Evolutionary conservation across 2,113 vertebrate genomes (phyloP), one percentile per base, ranked within the genome.

Genomic region (Cyanoderma ruficeps): DNA sequence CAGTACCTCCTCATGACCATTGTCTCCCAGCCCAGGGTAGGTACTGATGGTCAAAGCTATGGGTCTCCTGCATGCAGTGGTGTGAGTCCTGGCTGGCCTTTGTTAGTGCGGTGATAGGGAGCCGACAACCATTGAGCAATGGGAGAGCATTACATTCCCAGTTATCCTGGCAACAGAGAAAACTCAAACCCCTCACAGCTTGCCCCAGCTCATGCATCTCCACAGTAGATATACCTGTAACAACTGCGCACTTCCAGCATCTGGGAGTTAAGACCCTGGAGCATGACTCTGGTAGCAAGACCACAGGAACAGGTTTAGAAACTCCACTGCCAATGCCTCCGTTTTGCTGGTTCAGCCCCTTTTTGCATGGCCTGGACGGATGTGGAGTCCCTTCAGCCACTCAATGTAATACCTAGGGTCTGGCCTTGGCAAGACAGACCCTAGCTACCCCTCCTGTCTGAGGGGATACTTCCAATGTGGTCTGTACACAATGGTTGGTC

Each of bases 71-170:
- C 0, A 0, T 23, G 55, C 47, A 55, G 47, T 5, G 19, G 28
- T 1, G 19, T 3, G 44, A 50, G 35, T n/a, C 79, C 35, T 49
- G 44, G 18, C 79, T 1, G 14, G 44, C 18, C 18, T 39, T 22
- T 2, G 0, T 24, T 1, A n/a, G 11, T 2, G 28, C 0, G 5
- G 31, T 6, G 0, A 31, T 0, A 1, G n/a, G 57, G 19, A 44
- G 39, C 49, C 2, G 22, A 30, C 25, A 18, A 7, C 9, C 52
- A 15, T 1, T 0, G 1, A 28, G 17, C 59, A 49, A 24, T 46
- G 28, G 37, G 1, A 31, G 20, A 20, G 50, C 5, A 2, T 31
- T 10, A 24, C 21, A 31, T 24, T 42, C 15, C 33, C 41, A 41
- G 41, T 30, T 44, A 47, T 65, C 28, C 44, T 2, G 7, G 35